A percentile compares a stretch with the other conserved stretches of the same genome.
Conservation (phyloP, 2,797 vertebrate genomes). For the Menidia menidia region DNA sequence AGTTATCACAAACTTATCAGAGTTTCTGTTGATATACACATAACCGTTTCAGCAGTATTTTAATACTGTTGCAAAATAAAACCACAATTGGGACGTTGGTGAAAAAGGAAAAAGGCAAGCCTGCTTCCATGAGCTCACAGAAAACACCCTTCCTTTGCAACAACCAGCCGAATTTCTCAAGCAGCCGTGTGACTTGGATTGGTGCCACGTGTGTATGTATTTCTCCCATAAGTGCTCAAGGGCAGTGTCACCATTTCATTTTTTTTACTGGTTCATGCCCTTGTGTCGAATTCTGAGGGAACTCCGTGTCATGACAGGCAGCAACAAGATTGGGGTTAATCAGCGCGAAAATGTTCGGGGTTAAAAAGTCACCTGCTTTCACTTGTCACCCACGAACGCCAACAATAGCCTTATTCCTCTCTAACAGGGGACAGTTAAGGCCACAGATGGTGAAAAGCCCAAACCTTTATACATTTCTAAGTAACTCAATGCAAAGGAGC, state of each 20-base stretch:
- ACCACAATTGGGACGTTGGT: slow-evolving; percentile 80
- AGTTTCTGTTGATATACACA: not conserved
- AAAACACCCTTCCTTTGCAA: slow-evolving; percentile 79
- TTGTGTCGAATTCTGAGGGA: slow-evolving; percentile 55
- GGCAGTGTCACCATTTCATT: slow-evolving; percentile 63
- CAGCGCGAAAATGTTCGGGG: slow-evolving; percentile 31
- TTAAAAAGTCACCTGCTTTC: slow-evolving; percentile 42
- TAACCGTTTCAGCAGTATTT: slow-evolving; percentile 14
- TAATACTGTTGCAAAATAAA: slow-evolving; percentile 59
- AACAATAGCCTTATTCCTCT: slow-evolving; percentile 13
- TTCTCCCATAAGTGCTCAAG: slow-evolving; percentile 47
- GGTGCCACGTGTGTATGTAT: slow-evolving; percentile 58
- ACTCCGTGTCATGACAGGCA: slow-evolving; percentile 68
- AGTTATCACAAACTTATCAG: not conserved
- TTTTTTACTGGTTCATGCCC: slow-evolving; percentile 62
- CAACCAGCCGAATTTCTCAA: slow-evolving; percentile 62
- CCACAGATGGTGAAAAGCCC: not conserved
- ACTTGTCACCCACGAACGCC: slow-evolving; percentile 59
- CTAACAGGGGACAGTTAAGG: not conserved
- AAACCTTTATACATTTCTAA: not conserved
- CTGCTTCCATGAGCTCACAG: slow-evolving; percentile 67
- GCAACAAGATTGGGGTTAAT: slow-evolving; percentile 39
- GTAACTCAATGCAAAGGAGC: no score
- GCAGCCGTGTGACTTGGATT: slow-evolving; percentile 66
- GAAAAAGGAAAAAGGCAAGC: slow-evolving; percentile 78